Evolutionary conservation across 1,140 invertebrate species (phyloP).

Genomic region (Drosophila paulistorum): DNA sequence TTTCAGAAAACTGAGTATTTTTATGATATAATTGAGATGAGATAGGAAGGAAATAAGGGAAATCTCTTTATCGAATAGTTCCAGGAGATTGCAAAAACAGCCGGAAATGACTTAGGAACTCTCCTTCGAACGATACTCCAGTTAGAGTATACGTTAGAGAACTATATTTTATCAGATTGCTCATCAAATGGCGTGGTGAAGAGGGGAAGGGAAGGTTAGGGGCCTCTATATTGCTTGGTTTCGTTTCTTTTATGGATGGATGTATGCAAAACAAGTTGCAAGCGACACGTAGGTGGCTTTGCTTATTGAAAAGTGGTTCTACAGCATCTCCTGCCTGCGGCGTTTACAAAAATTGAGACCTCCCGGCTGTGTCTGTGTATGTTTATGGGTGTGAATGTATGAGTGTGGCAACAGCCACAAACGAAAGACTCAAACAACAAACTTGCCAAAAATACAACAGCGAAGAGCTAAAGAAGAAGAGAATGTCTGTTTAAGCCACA

Average conservation of each 20-base stretch:
- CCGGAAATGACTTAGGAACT: too few species aligned
- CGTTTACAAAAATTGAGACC: constrained; percentile 46
- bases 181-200: constrained; percentile 15
- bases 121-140: too few species aligned
- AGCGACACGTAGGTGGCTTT: constrained; percentile 63
- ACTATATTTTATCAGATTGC: constrained; percentile 19
- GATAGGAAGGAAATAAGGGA: too few species aligned
- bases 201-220: not conserved
- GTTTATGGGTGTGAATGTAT: not conserved
- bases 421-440: constrained; percentile 66
- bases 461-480: constrained; percentile 3
- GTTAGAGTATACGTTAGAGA: not conserved
- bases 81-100: too few species aligned
- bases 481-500: constrained; percentile 9
- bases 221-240: not conserved
- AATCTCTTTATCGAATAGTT: too few species aligned
- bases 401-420: constrained; percentile 27
- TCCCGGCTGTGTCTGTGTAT: constrained; percentile 27
- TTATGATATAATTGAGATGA: too few species aligned
- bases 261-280: constrained; percentile 60
- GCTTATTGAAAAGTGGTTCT: constrained; percentile 66
- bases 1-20: too few species aligned
- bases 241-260: constrained; percentile 23
- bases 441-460: constrained; percentile 27
- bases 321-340: constrained; percentile 42